These are phyloP conservation scores for Pica pica DNA, from an alignment of 2,113 vertebrate species.

Conservation along the genomic window DNA sequence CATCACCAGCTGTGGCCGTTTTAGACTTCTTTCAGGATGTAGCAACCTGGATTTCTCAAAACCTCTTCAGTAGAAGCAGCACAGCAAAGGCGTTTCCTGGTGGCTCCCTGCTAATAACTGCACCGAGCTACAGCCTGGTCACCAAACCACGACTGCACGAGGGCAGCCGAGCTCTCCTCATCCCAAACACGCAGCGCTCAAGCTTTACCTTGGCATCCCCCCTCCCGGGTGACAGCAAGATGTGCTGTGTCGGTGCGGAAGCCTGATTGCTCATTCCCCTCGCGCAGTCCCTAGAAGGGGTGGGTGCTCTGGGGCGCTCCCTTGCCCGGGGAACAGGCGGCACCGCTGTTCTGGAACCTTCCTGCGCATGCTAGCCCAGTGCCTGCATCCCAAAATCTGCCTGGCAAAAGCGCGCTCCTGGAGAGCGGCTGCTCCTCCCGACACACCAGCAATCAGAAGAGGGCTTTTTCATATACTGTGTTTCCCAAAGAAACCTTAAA, in stretches of 20 bases:
- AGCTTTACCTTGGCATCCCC: background rate
- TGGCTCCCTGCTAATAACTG: accelerated
- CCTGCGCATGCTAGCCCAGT: background rate
- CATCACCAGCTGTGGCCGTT: background rate
- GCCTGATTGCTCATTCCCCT: background rate
- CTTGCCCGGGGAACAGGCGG: background rate
- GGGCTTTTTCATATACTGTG: background rate
- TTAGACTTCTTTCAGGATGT: background rate
- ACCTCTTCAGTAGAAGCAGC: background rate
- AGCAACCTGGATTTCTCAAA: background rate
- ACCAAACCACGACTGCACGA: background rate
- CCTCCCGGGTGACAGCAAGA: background rate
- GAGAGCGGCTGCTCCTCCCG: background rate
- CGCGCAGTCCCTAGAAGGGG: background rate
- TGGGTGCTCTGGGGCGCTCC: background rate
- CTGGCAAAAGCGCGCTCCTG: background rate
- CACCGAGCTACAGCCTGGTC: background rate
- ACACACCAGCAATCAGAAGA: background rate
- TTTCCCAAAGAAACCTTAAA: background rate
- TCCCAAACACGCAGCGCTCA: accelerated
- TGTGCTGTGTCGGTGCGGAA: background rate
- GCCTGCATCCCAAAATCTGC: background rate
- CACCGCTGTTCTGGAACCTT: constrained; percentile 64
- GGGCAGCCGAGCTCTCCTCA: background rate
- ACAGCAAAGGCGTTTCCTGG: background rate